A percentile compares a stretch with the other conserved stretches of the same genome.
Evolutionary conservation across 1,140 invertebrate genomes (phyloP).

Genomic region (Philotrypesis tridentata): DNA sequence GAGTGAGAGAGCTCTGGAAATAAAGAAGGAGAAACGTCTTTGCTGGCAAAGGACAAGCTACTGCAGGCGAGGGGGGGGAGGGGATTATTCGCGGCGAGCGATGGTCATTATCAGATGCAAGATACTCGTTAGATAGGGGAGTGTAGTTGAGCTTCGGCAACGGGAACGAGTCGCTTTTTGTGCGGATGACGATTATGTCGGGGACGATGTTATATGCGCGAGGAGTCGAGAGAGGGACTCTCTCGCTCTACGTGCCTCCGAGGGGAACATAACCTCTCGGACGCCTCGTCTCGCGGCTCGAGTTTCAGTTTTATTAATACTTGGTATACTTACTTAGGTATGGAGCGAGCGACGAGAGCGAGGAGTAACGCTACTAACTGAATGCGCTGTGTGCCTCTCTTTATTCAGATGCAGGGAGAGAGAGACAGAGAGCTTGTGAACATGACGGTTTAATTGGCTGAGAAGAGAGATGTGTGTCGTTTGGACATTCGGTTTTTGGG

Average conservation of each 20-base stretch:
- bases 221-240: not conserved
- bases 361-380: not conserved
- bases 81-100: not conserved
- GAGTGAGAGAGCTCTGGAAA: too few species aligned
- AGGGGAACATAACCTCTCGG: not conserved
- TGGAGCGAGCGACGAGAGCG: slow-evolving; percentile 16
- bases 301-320: slow-evolving; percentile 48
- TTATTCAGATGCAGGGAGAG: slow-evolving; percentile 23
- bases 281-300: slow-evolving; percentile 16
- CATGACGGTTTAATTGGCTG: slow-evolving; percentile 21
- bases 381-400: not conserved
- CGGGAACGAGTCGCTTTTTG: slow-evolving; percentile 14
- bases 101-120: slow-evolving; percentile 54
- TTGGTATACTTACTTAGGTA: slow-evolving; percentile 30
- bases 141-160: not conserved
- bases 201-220: slow-evolving; percentile 9
- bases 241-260: not conserved
- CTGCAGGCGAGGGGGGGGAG: not conserved
- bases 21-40: not conserved
- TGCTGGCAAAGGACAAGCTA: not conserved
- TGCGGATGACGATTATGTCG: slow-evolving; percentile 28
- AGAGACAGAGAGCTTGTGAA: not conserved
- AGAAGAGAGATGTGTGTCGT: not conserved
- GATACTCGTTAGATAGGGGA: slow-evolving; percentile 55
- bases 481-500: too few species aligned